Evolutionary conservation across 2,113 vertebrate species (phyloP), one percentile per base, ranked within the genome.

Genomic region (Poicephalus meyeri): DNA sequence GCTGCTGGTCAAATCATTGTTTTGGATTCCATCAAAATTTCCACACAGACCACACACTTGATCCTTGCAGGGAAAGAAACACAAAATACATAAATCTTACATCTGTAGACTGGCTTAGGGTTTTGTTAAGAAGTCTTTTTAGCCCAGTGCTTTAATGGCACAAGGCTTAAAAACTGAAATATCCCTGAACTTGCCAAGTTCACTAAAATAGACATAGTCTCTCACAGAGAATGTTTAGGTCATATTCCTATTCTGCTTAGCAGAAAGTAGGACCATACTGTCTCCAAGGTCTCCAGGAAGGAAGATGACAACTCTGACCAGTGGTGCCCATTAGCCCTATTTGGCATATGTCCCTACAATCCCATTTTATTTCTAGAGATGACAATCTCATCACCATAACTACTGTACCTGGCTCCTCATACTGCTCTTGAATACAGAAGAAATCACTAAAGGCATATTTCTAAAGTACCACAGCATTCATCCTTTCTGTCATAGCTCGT

Each of bases 21-120:
- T 99, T 95, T 99, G 98, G 68, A 98, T 97, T 35, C 99, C 99
- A 72, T 99, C 99, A 77, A 99, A 99, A 97, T 99, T 99, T 70
- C 99, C 99, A 91, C 99, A 99, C 37, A 99, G 98, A 76, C 99
- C 99, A 74, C 99, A 99, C 52, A 99, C 99, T 91, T 77, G 98
- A 46, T 98, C 98, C 99, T 99, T 88, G 55, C 64, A 68, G 33
- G 77, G 68, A 91, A 94, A 95, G 69, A 95, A 97, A 82, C 47
- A 88, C 20, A 91, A 73, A 89, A 88, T 68, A 44, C 16, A 70
- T 91, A 37, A 96, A 55, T 68, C 35, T 69, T 73, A 46, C 33
- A 79, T 19, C 56, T 64, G 64, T 71, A 72, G 64, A 37, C 25
- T 7, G 37, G 44, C 7, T 86, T 20, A 37, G 11, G 7, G n/a